phyloP scores from a whole-genome alignment of 2,888 invertebrate species.

The Hybos culiciformis region DNA sequence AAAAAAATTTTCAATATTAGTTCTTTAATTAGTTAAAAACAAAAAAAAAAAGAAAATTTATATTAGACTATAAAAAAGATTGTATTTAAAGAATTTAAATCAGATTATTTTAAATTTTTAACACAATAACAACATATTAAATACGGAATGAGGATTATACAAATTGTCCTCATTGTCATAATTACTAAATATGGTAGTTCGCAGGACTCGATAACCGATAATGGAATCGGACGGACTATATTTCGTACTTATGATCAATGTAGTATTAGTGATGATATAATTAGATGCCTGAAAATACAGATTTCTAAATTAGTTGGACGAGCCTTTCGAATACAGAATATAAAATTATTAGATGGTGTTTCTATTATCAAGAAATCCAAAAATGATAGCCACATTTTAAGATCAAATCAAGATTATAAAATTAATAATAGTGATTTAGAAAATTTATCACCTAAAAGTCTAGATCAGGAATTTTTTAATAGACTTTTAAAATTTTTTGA shows the following conservation, averaged over 20 bases:
- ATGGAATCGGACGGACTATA: conserved; percentile 26
- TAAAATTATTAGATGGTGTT: conserved; percentile 49
- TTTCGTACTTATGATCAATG: conserved; percentile 40
- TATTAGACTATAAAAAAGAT: too few species aligned
- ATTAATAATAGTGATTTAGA: conserved; percentile 46
- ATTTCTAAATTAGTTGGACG: conserved; percentile 51
- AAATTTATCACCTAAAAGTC: conserved; percentile 43
- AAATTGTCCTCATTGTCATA: too few species aligned
- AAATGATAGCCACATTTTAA: conserved; percentile 24
- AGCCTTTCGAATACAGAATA: conserved; percentile 46
- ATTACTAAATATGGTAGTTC: not conserved
- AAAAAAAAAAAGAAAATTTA: too few species aligned
- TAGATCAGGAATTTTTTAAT: conserved; percentile 44
- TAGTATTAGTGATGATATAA: conserved; percentile 45
- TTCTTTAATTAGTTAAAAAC: too few species aligned
- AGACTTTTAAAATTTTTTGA: conserved; percentile 45
- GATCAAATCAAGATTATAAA: conserved; percentile 30
- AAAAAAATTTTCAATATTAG: too few species aligned
- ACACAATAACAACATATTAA: too few species aligned
- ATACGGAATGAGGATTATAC: too few species aligned
- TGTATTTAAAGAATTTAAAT: too few species aligned
- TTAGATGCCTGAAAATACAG: conserved; percentile 59
- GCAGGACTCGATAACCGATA: conserved; percentile 18
- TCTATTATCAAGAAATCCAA: conserved; percentile 40
- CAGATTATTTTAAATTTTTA: too few species aligned